Evolutionary conservation across 2,797 vertebrate species (phyloP).

Genomic region (Rhinoraja longicauda): DNA sequence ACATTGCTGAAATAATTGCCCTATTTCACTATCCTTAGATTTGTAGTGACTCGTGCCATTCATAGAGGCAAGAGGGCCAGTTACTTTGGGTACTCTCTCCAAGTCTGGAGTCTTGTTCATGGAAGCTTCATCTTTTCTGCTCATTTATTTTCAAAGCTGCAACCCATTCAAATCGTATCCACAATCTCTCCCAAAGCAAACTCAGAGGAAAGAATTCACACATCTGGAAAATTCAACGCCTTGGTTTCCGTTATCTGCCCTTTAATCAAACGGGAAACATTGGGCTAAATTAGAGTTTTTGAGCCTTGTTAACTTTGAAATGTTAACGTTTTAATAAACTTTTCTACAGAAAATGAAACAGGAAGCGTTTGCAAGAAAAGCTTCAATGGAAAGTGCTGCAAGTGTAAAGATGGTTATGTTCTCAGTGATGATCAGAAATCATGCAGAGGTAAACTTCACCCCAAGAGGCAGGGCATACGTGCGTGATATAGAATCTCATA

Average conservation of each 20-base stretch:
- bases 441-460: constrained; percentile 74
- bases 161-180: background rate
- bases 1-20: background rate
- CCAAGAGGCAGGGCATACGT: background rate
- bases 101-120: background rate
- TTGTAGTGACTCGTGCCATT: background rate
- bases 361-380: constrained; percentile 60
- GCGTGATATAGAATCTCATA: background rate
- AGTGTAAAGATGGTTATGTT: constrained; percentile 69
- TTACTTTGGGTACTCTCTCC: background rate
- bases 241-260: background rate
- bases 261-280: background rate
- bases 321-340: background rate
- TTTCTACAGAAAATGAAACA: constrained; percentile 55
- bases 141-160: background rate
- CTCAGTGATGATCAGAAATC: constrained; percentile 64
- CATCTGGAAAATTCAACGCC: background rate
- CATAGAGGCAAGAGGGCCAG: background rate
- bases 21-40: background rate
- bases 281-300: background rate
- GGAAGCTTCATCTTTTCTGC: background rate
- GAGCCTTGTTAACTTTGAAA: background rate
- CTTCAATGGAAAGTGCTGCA: constrained; percentile 53
- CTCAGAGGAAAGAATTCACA: background rate
- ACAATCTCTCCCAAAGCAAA: background rate